Conservation (phyloP, 92 coral and sea anemone genomes). For the Palythoa heliodiscus region DNA sequence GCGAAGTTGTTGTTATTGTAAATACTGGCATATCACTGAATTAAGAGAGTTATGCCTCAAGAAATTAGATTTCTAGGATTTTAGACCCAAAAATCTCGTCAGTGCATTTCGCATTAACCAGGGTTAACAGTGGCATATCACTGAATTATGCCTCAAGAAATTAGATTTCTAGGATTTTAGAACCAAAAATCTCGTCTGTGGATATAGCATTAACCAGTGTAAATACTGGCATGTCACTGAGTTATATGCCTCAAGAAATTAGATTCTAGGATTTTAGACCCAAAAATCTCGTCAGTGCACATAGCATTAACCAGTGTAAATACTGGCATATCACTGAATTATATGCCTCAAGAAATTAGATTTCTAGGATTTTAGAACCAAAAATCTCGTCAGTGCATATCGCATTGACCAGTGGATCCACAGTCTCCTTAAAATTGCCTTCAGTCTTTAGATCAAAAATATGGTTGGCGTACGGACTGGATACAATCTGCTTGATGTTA, state of each 20-base stretch:
- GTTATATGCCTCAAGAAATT: not conserved
- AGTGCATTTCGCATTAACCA: constrained; percentile 28
- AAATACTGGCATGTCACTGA: too few species aligned
- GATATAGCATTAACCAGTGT: constrained; percentile 27
- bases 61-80: constrained; percentile 2
- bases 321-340: too few species aligned
- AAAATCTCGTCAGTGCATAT: constrained; percentile 30
- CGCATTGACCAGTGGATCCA: constrained; percentile 7
- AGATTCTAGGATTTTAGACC: not conserved
- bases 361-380: constrained; percentile 10
- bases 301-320: constrained; percentile 26
- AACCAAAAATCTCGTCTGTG: constrained; percentile 22
- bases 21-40: too few species aligned
- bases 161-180: constrained; percentile 9
- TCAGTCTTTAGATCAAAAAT: not conserved
- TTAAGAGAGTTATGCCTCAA: not conserved
- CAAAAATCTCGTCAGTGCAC: constrained; percentile 28
- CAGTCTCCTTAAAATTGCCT: not conserved
- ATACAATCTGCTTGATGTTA: constrained; percentile 8
- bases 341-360: not conserved
- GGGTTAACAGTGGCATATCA: too few species aligned
- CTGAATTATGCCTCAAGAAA: not conserved
- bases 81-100: constrained; percentile 7
- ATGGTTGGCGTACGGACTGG: constrained; percentile 13
- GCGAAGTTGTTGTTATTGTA: not conserved